Evolutionary conservation across 2,888 invertebrate genomes (phyloP).

Genomic region (Cheilosia vernalis): DNA sequence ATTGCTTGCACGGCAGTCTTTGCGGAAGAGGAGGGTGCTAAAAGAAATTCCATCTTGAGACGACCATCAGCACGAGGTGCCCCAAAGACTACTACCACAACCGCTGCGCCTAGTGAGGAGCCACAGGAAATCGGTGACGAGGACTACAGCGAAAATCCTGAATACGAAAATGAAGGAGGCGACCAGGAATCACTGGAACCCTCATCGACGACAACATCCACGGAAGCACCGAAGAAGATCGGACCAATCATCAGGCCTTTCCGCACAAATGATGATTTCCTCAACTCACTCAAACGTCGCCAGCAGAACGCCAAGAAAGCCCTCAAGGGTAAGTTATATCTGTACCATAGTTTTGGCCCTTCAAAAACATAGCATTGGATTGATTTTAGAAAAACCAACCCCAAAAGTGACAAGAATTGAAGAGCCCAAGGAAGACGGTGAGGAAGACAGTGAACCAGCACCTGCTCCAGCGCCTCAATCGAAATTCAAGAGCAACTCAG

Average conservation of each 20-base stretch:
- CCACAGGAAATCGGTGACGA: slow-evolving; percentile 83
- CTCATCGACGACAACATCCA: slow-evolving; percentile 85
- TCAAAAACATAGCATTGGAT: not conserved
- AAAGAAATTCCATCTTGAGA: slow-evolving; percentile 66
- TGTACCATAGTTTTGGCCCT: not conserved
- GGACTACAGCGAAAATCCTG: slow-evolving; percentile 84
- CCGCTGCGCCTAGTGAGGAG: slow-evolving; percentile 78
- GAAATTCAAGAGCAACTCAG: slow-evolving; percentile 80
- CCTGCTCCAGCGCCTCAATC: slow-evolving; percentile 78
- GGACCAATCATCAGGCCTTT: slow-evolving; percentile 89
- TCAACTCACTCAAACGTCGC: slow-evolving; percentile 89
- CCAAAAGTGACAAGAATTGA: slow-evolving; percentile 77
- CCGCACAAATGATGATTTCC: slow-evolving; percentile 90
- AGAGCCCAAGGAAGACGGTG: slow-evolving; percentile 77
- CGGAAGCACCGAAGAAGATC: slow-evolving; percentile 88
- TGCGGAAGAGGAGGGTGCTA: slow-evolving; percentile 64
- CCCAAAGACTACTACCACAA: slow-evolving; percentile 81
- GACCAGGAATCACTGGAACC: slow-evolving; percentile 84
- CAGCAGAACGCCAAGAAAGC: slow-evolving; percentile 88
- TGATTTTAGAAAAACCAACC: slow-evolving; percentile 79
- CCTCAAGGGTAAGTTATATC: slow-evolving; percentile 77
- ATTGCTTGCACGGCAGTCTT: slow-evolving; percentile 52
- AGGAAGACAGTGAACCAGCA: slow-evolving; percentile 79
- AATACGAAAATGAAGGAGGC: slow-evolving; percentile 75
- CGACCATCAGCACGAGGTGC: slow-evolving; percentile 79